Conservation (phyloP, 2,888 invertebrate genomes). For the Incurvaria masculella region DNA sequence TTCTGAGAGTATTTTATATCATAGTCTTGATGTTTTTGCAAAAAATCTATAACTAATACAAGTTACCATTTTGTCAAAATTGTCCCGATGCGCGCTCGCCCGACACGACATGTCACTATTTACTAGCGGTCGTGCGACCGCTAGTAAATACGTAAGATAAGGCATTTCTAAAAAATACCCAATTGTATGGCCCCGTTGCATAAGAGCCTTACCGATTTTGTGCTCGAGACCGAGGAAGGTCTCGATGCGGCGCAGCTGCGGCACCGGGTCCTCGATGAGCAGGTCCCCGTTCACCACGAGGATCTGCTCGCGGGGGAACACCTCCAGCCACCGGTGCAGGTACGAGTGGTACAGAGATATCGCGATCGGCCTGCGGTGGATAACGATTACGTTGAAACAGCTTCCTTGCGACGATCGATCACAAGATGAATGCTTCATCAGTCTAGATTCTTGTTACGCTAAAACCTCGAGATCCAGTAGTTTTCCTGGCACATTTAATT, state of each 20-base stretch:
- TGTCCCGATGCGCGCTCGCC: too few species aligned
- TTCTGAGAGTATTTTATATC: neutral
- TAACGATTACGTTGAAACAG: conserved; percentile 3
- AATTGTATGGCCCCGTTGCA: neutral
- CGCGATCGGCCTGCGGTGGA: conserved; percentile 64
- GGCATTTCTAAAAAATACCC: too few species aligned
- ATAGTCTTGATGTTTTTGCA: neutral
- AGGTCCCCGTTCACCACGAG: conserved; percentile 94
- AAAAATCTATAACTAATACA: neutral
- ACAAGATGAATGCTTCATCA: too few species aligned
- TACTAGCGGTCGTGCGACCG: too few species aligned
- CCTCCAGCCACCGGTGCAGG: conserved; percentile 88
- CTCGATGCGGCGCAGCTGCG: conserved; percentile 84
- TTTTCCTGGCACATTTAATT: too few species aligned
- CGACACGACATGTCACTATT: too few species aligned
- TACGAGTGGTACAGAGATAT: conserved; percentile 91
- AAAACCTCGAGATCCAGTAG: too few species aligned
- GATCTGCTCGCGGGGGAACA: conserved; percentile 88
- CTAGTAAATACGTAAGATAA: too few species aligned
- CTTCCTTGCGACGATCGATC: too few species aligned
- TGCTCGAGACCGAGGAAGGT: conserved; percentile 74
- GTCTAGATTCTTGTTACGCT: too few species aligned
- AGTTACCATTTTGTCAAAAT: too few species aligned
- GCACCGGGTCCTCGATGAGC: conserved; percentile 86
- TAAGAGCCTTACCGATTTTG: conserved; percentile 39